These are phyloP conservation scores for Felis catus DNA, from an alignment of 2,113 vertebrate species.

Conservation along the genomic window F.catus_Fca126_mat1.0 CM031412.1:65983501-65984000, in stretches of 20 bases:
- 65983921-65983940: neutral
- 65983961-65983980: neutral
- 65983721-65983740: neutral
- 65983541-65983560: neutral
- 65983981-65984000: neutral
- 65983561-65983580: neutral
- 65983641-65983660: neutral
- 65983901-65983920: neutral
- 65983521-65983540: neutral
- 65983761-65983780: neutral
- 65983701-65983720: neutral
- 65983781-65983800: neutral
- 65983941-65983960: neutral
- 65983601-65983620: neutral
- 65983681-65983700: neutral
- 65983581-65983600: neutral
- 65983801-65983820: neutral
- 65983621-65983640: neutral
- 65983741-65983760: neutral
- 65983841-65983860: neutral
- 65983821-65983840: neutral
- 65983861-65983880: neutral
- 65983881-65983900: neutral
- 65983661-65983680: neutral
- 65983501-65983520: neutral